These are phyloP conservation scores for Platycnemis pennipes DNA, from an alignment of 2,888 invertebrate species.

Conservation along the genomic window DNA sequence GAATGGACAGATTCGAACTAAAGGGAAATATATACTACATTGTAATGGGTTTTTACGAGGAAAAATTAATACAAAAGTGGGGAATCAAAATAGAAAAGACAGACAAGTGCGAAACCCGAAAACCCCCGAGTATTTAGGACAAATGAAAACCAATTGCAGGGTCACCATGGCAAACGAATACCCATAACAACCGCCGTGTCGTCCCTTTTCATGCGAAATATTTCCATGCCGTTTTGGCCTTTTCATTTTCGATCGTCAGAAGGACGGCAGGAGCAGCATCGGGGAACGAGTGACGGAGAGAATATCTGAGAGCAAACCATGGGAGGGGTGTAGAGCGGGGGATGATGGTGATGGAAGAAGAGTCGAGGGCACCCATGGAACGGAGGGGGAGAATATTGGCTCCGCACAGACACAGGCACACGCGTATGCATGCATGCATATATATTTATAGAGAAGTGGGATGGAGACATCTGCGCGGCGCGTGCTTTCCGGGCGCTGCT, in stretches of 20 bases:
- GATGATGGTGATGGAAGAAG: neutral
- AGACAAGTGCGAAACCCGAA: neutral
- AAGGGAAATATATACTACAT: too few species aligned
- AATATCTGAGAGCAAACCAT: neutral
- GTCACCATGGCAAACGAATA: constrained; percentile 27
- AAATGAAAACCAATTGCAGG: constrained; percentile 1
- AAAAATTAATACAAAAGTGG: too few species aligned
- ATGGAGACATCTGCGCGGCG: constrained; percentile 65
- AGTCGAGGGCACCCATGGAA: neutral
- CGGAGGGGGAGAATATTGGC: neutral
- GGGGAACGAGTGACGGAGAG: neutral
- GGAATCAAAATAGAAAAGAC: neutral
- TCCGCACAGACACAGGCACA: neutral
- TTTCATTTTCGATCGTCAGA: neutral
- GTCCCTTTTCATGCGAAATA: neutral
- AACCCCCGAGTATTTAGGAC: neutral
- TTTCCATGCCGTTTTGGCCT: neutral
- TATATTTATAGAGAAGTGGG: constrained; percentile 42
- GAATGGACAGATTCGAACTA: too few species aligned
- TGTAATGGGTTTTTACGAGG: too few species aligned
- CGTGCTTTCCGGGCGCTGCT: constrained; percentile 52
- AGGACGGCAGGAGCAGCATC: neutral
- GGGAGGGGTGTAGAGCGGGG: neutral
- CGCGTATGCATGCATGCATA: neutral
- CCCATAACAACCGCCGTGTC: neutral